Conservation (phyloP, 1,140 invertebrate species). For the Papilio polyxenes region DNA sequence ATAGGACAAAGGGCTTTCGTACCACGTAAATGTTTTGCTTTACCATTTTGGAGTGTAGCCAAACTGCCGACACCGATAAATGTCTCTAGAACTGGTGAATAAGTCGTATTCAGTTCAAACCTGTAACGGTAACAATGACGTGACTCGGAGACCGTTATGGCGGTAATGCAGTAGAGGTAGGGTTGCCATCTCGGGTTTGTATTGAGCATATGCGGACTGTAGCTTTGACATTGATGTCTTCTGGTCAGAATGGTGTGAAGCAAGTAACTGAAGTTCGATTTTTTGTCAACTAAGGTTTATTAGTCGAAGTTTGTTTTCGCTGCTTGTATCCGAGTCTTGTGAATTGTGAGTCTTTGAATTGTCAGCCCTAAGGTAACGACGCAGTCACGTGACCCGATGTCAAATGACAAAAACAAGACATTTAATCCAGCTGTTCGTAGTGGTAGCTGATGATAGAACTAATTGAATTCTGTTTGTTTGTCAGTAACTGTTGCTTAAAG, state of each 20-base stretch:
- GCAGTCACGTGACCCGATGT: neutral
- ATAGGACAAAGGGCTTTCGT: slow-evolving; percentile 30
- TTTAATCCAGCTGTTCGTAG: neutral
- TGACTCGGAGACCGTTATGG: neutral
- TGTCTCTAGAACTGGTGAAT: neutral
- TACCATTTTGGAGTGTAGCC: slow-evolving; percentile 6
- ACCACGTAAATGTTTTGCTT: neutral
- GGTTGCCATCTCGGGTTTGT: neutral
- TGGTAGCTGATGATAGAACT: neutral
- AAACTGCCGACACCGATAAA: slow-evolving; percentile 18
- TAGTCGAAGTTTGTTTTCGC: no score
- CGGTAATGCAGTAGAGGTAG: neutral
- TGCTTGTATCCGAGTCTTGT: no score
- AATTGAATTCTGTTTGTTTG: neutral
- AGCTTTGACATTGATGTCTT: no score
- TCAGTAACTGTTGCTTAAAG: neutral
- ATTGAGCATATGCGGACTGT: no score
- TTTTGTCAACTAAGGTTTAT: neutral
- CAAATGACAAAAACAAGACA: neutral
- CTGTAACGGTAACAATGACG: slow-evolving; percentile 24
- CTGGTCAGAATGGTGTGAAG: no score
- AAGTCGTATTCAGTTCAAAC: slow-evolving; percentile 14
- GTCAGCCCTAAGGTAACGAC: no score
- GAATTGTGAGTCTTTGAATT: no score
- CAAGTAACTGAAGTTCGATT: neutral